Conservation (phyloP, 2,888 invertebrate species). For the Diachrysia chrysitis region DNA sequence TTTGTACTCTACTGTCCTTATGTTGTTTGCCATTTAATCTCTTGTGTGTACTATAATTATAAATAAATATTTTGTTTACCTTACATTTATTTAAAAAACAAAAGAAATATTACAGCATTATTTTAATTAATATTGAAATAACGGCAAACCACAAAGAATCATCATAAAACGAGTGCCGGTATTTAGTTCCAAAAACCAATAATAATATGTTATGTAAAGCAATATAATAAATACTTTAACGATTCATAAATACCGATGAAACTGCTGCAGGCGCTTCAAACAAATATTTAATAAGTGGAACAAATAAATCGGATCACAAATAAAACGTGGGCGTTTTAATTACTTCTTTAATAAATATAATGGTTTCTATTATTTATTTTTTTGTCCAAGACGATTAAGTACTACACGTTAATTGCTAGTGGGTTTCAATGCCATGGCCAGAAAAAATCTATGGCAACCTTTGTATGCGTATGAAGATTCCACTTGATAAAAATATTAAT, state of each 20-base stretch:
- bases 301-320: conserved; percentile 11
- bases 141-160: too few relatives aligned
- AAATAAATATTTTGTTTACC: too few relatives aligned
- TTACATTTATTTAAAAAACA: too few relatives aligned
- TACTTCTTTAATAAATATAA: conserved; percentile 45
- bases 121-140: too few relatives aligned
- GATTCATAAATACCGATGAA: conserved; percentile 19
- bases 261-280: conserved; percentile 26
- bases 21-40: too few relatives aligned
- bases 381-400: conserved; percentile 44
- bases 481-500: conserved; percentile 42
- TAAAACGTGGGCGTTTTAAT: conserved; percentile 47
- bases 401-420: conserved; percentile 35
- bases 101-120: too few relatives aligned
- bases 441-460: conserved; percentile 41
- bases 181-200: too few relatives aligned
- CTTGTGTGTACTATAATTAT: too few relatives aligned
- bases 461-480: conserved; percentile 38
- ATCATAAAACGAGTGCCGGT: too few relatives aligned
- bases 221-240: conserved; percentile 19
- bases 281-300: conserved; percentile 24
- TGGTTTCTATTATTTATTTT: conserved; percentile 45
- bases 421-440: conserved; percentile 50
- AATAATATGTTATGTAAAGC: neutral
- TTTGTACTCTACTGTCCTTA: too few relatives aligned